Evolutionary conservation across 2,113 vertebrate genomes (phyloP).

Genomic region (Actenoides lindsayi): DNA sequence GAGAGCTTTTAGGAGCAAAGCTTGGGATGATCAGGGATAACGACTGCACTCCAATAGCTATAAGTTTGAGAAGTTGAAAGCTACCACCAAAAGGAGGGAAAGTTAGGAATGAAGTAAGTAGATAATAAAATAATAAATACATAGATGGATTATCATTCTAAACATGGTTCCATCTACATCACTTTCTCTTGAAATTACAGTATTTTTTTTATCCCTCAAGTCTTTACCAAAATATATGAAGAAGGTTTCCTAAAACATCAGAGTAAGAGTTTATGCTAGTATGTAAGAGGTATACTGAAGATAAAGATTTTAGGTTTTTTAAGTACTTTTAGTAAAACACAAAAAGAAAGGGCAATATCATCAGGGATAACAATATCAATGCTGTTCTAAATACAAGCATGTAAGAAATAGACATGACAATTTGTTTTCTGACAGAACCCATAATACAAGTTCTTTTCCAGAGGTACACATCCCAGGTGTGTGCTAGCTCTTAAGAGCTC

Average conservation of each 20-base stretch:
- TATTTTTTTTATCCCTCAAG: background rate
- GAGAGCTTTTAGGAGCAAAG: background rate
- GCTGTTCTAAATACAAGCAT: background rate
- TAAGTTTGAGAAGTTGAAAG: background rate
- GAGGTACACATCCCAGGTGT: background rate
- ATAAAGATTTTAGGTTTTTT: background rate
- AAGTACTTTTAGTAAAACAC: background rate
- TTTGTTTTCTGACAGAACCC: background rate
- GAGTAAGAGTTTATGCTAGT: background rate
- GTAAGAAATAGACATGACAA: background rate
- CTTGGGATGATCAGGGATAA: background rate
- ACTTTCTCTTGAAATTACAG: background rate
- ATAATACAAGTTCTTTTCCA: background rate
- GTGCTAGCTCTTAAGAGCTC: background rate
- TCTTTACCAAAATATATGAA: background rate
- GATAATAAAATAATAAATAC: background rate
- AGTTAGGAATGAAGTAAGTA: background rate
- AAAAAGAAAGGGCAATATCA: background rate
- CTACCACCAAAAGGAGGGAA: background rate
- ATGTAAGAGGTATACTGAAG: background rate
- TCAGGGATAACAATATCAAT: background rate
- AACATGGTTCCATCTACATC: background rate
- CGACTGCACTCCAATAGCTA: background rate
- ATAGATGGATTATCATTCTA: background rate
- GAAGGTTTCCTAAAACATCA: background rate